Evolutionary conservation across 2,888 invertebrate genomes (phyloP).

Genomic region (Anarsia innoxiella): DNA sequence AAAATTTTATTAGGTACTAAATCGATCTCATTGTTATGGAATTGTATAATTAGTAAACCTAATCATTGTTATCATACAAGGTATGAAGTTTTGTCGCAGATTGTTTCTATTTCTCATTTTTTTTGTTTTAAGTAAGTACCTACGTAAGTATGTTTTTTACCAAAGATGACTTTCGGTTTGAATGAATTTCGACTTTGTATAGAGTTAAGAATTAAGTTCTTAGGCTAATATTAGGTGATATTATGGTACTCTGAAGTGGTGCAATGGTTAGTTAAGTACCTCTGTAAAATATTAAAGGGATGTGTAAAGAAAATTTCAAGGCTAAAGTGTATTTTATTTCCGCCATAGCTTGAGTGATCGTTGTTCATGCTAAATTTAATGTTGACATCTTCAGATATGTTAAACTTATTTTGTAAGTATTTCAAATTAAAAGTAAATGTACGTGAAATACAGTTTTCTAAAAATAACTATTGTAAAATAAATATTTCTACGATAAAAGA

Average conservation of each 20-base stretch:
- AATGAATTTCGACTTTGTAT: conserved; percentile 35
- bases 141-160: conserved; percentile 45
- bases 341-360: conserved; percentile 56
- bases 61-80: conserved; percentile 73
- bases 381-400: conserved; percentile 17
- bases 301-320: conserved; percentile 20
- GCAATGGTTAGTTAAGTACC: conserved; percentile 62
- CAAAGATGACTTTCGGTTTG: conserved; percentile 68
- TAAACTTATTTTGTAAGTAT: conserved; percentile 19
- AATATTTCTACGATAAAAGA: conserved; percentile 55
- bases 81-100: conserved; percentile 64
- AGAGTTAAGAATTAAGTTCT: conserved; percentile 33
- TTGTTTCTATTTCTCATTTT: conserved; percentile 37
- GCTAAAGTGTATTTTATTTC: conserved; percentile 24
- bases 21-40: conserved; percentile 74
- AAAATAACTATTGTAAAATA: conserved; percentile 47
- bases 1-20: conserved; percentile 53
- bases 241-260: conserved; percentile 58
- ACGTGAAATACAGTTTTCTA: conserved; percentile 31
- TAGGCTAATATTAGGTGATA: conserved; percentile 38
- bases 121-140: conserved; percentile 46
- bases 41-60: conserved; percentile 55
- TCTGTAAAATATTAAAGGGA: conserved; percentile 42
- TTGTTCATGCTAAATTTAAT: conserved; percentile 30
- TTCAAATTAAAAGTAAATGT: conserved; percentile 18